Base-by-base conservation (phyloP, 1,140 invertebrate genomes). In the Physella acuta region DNA sequence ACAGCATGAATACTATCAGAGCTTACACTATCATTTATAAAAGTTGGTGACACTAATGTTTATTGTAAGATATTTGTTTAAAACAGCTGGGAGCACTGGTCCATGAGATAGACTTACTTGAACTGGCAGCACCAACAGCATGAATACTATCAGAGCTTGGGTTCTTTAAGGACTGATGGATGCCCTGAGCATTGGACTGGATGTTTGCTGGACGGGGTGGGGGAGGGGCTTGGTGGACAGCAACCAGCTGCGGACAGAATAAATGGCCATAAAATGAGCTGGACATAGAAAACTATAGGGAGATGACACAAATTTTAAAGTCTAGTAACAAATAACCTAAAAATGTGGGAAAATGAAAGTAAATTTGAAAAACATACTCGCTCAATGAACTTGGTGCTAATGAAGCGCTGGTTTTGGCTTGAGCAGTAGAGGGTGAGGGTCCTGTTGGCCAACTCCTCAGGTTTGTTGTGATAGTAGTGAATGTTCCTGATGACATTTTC, bases 351-450 rank as follows among this genome's bases (percentile, higher is more conserved):
- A n/a, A 28, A 26, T 20, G 8, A 55, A 16, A 26, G 16, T 8
- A 55, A 55, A 55, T 26, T 55, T 5, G 4, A 61, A 8, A 52
- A 31, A 24, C 88, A 88, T 79, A 95, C 91, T 71, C 93, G 94
- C 84, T 95, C 91, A 34, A 94, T 91, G 83, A 96, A 95, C 87
- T 97, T 94, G 85, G 97, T 96, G 83, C 93, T 96, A 63, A 92
- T 92, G 85, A 96, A 97, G 26, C 94, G 88, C 0, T 93, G 93
- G 86, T 93, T 96, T 53, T 97, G 87, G 84, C 97, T 94, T 5
- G 94, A 94, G 84, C 96, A 98, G 37, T 92, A 91, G 2, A 98
- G 86, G 80, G 96, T 95, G 86, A 98, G 97, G 0, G 94, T 94
- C 3, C 82, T 72, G 71, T 93, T 89, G 85, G 96, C 96, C 51